Evolutionary conservation across 2,888 invertebrate species (phyloP).

Genomic region (Campopleginae sp.): DNA sequence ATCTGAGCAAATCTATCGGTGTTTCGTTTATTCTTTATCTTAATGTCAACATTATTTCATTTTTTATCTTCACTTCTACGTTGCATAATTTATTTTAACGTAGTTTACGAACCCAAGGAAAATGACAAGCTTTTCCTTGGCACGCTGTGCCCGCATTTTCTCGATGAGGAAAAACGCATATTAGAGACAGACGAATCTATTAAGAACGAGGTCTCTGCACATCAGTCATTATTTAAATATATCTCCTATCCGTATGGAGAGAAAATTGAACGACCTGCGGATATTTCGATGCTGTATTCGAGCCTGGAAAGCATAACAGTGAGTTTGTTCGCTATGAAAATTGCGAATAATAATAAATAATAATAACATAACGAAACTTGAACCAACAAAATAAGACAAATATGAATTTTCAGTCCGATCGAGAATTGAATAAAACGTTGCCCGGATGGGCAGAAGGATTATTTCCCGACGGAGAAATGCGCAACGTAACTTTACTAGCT

Average conservation of each 20-base stretch:
- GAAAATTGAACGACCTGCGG: conserved; percentile 59
- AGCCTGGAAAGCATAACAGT: conserved; percentile 64
- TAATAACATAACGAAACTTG: background rate
- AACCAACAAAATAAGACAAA: background rate
- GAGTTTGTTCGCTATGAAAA: conserved; percentile 4
- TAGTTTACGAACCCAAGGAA: conserved; percentile 62
- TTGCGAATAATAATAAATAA: background rate
- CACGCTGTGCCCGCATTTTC: conserved; percentile 72
- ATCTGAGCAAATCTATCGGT: background rate
- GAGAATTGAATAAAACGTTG: conserved; percentile 50
- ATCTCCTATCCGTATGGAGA: conserved; percentile 63
- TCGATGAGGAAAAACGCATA: conserved; percentile 64
- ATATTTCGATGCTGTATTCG: conserved; percentile 69
- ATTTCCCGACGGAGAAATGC: conserved; percentile 75
- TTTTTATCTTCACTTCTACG: background rate
- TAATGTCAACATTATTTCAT: background rate
- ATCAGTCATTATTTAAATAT: conserved; percentile 61
- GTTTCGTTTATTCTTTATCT: conserved; percentile 7
- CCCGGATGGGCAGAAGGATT: conserved; percentile 85
- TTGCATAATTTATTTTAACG: conserved; percentile 27
- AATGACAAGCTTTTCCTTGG: conserved; percentile 71
- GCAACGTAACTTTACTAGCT: conserved; percentile 60
- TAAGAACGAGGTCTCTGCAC: conserved; percentile 54
- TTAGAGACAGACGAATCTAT: conserved; percentile 41
- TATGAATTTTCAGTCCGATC: conserved; percentile 52